Conservation (phyloP, 53 echinoderm and acorn worm genomes). For the Henricia sp. region DNA sequence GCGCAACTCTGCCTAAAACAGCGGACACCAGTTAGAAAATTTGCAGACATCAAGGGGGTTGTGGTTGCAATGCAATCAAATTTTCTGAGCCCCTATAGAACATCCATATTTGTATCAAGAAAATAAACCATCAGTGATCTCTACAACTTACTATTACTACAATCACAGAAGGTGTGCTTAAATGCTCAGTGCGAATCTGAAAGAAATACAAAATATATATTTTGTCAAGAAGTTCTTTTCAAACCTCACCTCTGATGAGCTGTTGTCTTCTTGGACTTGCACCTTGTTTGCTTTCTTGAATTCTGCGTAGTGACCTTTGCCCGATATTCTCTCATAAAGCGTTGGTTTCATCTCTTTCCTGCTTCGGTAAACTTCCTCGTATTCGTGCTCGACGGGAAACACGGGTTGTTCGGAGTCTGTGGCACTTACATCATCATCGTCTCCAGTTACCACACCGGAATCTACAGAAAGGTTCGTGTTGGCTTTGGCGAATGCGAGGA, state of each 20-base stretch:
- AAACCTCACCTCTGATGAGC: conserved; percentile 83
- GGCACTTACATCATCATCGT: conserved; percentile 56
- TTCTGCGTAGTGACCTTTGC: conserved; percentile 48
- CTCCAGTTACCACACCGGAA: conserved; percentile 77
- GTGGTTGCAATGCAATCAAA: too few relatives aligned
- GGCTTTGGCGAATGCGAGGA: conserved; percentile 55
- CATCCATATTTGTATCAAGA: too few relatives aligned
- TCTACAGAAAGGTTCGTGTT: conserved; percentile 72
- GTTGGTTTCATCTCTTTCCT: conserved; percentile 54
- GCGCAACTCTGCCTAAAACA: too few relatives aligned
- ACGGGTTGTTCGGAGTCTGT: neutral
- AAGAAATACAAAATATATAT: too few relatives aligned
- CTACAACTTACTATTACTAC: too few relatives aligned
- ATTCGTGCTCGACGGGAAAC: conserved; percentile 61
- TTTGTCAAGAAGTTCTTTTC: too few relatives aligned
- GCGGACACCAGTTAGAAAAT: too few relatives aligned
- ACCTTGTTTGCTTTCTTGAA: conserved; percentile 69
- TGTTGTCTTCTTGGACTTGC: conserved; percentile 71
- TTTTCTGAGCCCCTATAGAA: too few relatives aligned
- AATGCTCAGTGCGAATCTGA: too few relatives aligned
- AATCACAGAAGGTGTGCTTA: too few relatives aligned
- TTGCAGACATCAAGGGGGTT: too few relatives aligned
- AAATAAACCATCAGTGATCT: too few relatives aligned
- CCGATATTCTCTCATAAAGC: conserved; percentile 34
- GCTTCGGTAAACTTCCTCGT: conserved; percentile 77